Conservation (phyloP, 2,888 invertebrate genomes). For the Lumbricus terrestris region DNA sequence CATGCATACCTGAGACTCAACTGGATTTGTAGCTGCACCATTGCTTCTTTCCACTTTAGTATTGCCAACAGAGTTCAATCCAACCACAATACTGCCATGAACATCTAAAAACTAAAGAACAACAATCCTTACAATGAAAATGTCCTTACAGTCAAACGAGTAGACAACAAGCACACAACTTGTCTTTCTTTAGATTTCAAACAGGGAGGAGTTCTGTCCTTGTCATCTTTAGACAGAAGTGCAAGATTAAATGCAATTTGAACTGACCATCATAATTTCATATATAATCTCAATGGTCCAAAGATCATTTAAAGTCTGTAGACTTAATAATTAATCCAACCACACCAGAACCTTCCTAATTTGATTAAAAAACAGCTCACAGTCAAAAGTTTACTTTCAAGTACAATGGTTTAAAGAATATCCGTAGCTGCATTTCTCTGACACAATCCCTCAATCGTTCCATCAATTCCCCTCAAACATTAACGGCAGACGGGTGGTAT, state of each 20-base stretch:
- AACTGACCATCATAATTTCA: background rate
- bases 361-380: background rate
- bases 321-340: background rate
- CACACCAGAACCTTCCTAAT: background rate
- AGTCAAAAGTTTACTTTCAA: background rate
- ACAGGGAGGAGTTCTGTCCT: background rate
- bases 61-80: background rate
- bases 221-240: no score
- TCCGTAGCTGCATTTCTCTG: background rate
- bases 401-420: background rate
- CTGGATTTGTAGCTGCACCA: background rate
- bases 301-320: background rate
- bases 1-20: background rate
- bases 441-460: background rate
- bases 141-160: background rate
- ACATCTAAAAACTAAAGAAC: background rate
- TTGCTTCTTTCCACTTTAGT: background rate
- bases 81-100: background rate
- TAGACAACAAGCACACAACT: no score
- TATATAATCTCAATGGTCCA: background rate
- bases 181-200: background rate
- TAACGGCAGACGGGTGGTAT: background rate
- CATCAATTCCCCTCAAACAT: background rate
- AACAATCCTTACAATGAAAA: background rate
- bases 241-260: background rate